A percentile compares a stretch with the other conserved stretches of the same genome.
Conservation (phyloP, 2,888 invertebrate species). For the Teleogryllus oceanicus region DNA sequence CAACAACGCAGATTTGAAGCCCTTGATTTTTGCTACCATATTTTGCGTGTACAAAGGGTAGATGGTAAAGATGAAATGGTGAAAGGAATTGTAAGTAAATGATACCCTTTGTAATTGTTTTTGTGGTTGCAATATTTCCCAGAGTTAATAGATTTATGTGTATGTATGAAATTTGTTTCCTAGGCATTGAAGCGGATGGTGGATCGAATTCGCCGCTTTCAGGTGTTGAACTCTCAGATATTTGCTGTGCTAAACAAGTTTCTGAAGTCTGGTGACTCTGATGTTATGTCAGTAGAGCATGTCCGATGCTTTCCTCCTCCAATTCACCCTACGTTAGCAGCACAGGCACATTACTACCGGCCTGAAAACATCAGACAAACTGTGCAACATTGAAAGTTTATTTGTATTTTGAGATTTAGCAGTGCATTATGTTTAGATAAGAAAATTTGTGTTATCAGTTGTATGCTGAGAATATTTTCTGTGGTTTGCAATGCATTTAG, state of each 20-base stretch:
- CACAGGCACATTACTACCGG: slow-evolving; percentile 55
- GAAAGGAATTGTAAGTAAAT: slow-evolving; percentile 83
- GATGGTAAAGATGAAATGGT: slow-evolving; percentile 94
- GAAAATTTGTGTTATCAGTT: too few species aligned
- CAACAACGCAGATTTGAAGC: slow-evolving; percentile 96
- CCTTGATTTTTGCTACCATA: slow-evolving; percentile 97
- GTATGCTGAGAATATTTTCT: too few species aligned
- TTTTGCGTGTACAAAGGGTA: slow-evolving; percentile 89
- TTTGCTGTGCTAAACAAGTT: slow-evolving; percentile 94
- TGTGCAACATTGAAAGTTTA: slow-evolving; percentile 44
- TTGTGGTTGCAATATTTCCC: neutral
- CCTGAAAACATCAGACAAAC: slow-evolving; percentile 52
- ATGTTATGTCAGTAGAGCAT: slow-evolving; percentile 83
- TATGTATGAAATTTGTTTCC: slow-evolving; percentile 39
- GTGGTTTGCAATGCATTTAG: too few species aligned
- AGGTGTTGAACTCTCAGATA: slow-evolving; percentile 96
- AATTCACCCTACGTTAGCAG: slow-evolving; percentile 70
- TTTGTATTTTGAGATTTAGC: neutral
- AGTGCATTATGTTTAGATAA: too few species aligned
- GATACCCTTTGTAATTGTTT: neutral
- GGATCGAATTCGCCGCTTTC: slow-evolving; percentile 94
- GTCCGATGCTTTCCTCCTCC: slow-evolving; percentile 97
- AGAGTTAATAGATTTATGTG: neutral
- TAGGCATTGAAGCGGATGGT: slow-evolving; percentile 95
- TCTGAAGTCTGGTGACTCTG: slow-evolving; percentile 78